A percentile compares a stretch with the other conserved stretches of the same genome.
Conservation (phyloP, 1,140 invertebrate genomes). For the Pseudoatta argentina region DNA sequence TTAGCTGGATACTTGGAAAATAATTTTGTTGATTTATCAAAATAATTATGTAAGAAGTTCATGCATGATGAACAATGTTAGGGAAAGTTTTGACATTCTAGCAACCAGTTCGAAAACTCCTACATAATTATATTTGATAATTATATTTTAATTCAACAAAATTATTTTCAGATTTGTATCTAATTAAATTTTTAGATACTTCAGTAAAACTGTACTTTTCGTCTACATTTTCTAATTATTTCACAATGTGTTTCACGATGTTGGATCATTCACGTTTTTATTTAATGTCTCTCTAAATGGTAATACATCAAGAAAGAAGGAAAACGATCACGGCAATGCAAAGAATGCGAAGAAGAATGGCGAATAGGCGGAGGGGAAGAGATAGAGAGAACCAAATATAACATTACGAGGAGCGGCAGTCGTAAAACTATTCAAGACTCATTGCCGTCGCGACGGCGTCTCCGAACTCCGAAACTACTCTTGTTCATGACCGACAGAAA, state of each 20-base stretch:
- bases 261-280: not conserved
- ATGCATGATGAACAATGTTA: too few relatives aligned
- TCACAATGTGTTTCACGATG: not conserved
- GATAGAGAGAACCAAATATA: slow-evolving; percentile 52
- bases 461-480: slow-evolving; percentile 61
- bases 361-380: slow-evolving; percentile 14
- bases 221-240: not conserved
- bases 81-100: too few relatives aligned
- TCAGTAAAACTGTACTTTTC: too few relatives aligned
- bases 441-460: slow-evolving; percentile 58
- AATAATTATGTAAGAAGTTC: too few relatives aligned
- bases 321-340: slow-evolving; percentile 5
- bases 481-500: slow-evolving; percentile 38
- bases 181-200: too few relatives aligned
- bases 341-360: slow-evolving; percentile 40
- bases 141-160: too few relatives aligned
- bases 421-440: slow-evolving; percentile 75
- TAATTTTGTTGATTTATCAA: too few relatives aligned
- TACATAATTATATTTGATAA: too few relatives aligned
- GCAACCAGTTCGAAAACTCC: too few relatives aligned
- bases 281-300: not conserved
- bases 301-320: not conserved
- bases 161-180: too few relatives aligned
- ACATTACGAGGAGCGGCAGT: slow-evolving; percentile 57
- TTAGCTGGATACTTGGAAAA: too few relatives aligned